phyloP scores from a whole-genome alignment of 1,140 invertebrate species.

The Cheumatopsyche charites region DNA sequence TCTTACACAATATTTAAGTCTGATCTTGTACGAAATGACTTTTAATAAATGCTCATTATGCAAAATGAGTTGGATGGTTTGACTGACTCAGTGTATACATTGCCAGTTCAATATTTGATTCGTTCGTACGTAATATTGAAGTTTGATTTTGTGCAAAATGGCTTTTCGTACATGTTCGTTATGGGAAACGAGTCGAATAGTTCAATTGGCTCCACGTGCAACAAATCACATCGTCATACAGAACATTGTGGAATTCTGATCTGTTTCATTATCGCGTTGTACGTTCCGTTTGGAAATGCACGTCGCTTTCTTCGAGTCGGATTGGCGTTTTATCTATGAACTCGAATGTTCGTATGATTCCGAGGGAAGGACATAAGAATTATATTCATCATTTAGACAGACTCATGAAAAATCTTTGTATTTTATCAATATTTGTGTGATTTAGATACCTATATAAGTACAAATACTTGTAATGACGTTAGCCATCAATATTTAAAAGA shows the following conservation, averaged over 20 bases:
- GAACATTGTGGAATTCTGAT: too few relatives aligned
- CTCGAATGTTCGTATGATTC: too few relatives aligned
- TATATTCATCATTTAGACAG: slow-evolving; percentile 12
- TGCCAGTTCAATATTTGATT: too few relatives aligned
- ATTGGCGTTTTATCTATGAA: too few relatives aligned
- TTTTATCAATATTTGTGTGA: slow-evolving; percentile 24
- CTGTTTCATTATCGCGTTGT: too few relatives aligned
- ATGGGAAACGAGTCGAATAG: too few relatives aligned
- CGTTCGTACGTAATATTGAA: not conserved
- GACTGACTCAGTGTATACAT: not conserved
- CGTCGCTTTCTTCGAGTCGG: too few relatives aligned
- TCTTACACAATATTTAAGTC: not conserved
- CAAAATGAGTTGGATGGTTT: too few relatives aligned
- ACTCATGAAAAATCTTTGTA: slow-evolving; percentile 13
- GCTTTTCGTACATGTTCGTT: not conserved
- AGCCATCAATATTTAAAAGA: slow-evolving; percentile 12
- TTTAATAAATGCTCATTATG: not conserved
- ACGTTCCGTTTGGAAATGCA: too few relatives aligned
- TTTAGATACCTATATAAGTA: slow-evolving; percentile 27
- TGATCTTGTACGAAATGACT: not conserved
- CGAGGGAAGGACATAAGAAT: not conserved
- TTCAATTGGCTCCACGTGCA: too few relatives aligned
- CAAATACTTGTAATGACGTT: slow-evolving; percentile 22
- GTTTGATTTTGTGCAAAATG: not conserved
- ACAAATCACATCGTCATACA: too few relatives aligned